Evolutionary conservation across 2,113 vertebrate species (phyloP).

Genomic region (Procapra przewalskii): DNA sequence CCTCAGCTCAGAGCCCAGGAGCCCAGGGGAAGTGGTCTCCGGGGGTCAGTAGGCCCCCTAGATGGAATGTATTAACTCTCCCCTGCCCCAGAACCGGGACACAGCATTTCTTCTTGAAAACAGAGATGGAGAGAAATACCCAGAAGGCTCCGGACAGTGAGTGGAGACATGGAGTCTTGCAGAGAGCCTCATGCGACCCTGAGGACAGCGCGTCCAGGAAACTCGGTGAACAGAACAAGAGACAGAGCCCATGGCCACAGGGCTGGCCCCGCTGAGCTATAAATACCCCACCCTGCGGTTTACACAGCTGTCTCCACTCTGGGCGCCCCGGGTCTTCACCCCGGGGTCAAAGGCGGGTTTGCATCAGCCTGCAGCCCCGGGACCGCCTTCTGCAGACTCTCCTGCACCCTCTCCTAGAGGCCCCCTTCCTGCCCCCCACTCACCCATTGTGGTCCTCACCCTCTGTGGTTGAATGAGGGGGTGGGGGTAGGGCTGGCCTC

Average conservation of each 20-base stretch:
- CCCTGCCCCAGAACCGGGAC: neutral
- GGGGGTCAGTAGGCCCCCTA: neutral
- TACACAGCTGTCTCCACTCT: slow-evolving; percentile 73
- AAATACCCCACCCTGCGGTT: slow-evolving; percentile 55
- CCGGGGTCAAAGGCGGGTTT: slow-evolving; percentile 39
- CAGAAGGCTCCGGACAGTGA: neutral
- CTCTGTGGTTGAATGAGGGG: neutral
- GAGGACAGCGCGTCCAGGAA: neutral
- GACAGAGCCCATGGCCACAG: neutral
- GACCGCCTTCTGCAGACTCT: neutral
- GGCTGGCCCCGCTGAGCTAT: slow-evolving; percentile 4
- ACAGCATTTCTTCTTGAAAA: neutral
- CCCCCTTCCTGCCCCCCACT: neutral
- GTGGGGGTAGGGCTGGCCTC: neutral
- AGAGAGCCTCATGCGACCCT: neutral
- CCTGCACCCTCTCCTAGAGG: neutral
- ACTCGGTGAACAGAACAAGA: neutral
- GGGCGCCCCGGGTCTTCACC: neutral
- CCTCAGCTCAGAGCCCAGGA: neutral
- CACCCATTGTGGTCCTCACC: neutral
- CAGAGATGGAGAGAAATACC: neutral
- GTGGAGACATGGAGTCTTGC: neutral
- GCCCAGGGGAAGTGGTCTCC: neutral
- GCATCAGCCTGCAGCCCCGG: slow-evolving; percentile 15
- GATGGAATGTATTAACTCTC: neutral